A percentile compares a stretch with the other conserved stretches of the same genome.
phyloP scores from a whole-genome alignment of 1,140 invertebrate species.

The Drosophila tropicalis region DNA sequence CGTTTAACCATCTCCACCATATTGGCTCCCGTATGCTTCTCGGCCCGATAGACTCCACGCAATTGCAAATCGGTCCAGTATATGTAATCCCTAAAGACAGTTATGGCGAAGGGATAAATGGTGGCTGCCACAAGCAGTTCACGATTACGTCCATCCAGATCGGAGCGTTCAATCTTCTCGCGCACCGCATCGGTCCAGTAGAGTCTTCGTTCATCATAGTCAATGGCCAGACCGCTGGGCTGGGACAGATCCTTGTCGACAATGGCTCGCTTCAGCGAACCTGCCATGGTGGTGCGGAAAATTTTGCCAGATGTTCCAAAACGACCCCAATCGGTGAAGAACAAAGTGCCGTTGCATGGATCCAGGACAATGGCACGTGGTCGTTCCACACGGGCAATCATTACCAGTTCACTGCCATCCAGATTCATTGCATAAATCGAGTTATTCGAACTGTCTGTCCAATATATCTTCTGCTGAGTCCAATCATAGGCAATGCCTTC shows the following conservation, averaged over 20 bases:
- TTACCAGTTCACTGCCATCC: slow-evolving; percentile 94
- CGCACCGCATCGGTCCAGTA: slow-evolving; percentile 99
- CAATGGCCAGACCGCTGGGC: slow-evolving; percentile 97
- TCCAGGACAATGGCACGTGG: slow-evolving; percentile 98
- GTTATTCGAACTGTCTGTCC: slow-evolving; percentile 97
- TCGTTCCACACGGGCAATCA: slow-evolving; percentile 95
- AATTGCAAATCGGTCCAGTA: slow-evolving; percentile 99
- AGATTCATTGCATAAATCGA: slow-evolving; percentile 98
- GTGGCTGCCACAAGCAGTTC: slow-evolving; percentile 93
- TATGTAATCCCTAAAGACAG: slow-evolving; percentile 95
- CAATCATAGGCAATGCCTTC: slow-evolving; percentile 98
- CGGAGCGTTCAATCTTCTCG: slow-evolving; percentile 98
- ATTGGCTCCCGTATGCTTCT: slow-evolving; percentile 98
- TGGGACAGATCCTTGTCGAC: slow-evolving; percentile 96
- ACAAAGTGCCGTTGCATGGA: slow-evolving; percentile 97
- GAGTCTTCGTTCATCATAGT: slow-evolving; percentile 96
- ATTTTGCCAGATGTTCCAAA: slow-evolving; percentile 97
- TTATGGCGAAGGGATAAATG: slow-evolving; percentile 98
- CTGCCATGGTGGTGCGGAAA: slow-evolving; percentile 97
- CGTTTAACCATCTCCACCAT: slow-evolving; percentile 97
- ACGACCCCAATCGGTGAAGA: slow-evolving; percentile 96
- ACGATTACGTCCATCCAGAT: slow-evolving; percentile 92
- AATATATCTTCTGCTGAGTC: slow-evolving; percentile 98
- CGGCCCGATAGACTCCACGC: slow-evolving; percentile 96
- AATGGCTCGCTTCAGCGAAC: slow-evolving; percentile 94